phyloP scores from a whole-genome alignment of 2,888 invertebrate genomes.

The Heliconius erato region DNA sequence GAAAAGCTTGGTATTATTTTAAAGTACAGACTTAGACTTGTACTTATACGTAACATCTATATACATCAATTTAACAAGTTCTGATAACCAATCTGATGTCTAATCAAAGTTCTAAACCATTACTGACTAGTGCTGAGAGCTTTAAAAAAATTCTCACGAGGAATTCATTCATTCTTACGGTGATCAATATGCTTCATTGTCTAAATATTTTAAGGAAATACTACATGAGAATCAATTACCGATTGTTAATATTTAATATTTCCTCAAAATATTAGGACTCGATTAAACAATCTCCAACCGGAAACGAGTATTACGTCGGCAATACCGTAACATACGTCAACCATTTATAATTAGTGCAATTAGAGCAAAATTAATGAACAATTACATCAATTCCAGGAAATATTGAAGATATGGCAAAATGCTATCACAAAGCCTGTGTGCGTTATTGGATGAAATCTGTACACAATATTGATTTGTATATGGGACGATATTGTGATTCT shows the following conservation, averaged over 20 bases:
- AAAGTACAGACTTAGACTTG: too few relatives aligned
- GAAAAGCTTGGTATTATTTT: too few relatives aligned
- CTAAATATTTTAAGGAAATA: background rate
- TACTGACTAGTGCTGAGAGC: background rate
- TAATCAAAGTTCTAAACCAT: too few relatives aligned
- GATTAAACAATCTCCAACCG: background rate
- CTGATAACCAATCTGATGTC: too few relatives aligned
- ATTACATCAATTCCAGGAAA: slow-evolving; percentile 27
- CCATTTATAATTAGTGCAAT: background rate
- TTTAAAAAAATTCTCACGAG: background rate
- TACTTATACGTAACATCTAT: too few relatives aligned
- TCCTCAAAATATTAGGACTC: background rate
- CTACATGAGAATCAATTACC: background rate
- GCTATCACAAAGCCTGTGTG: slow-evolving; percentile 53
- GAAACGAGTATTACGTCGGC: background rate
- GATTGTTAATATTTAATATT: background rate
- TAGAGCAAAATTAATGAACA: background rate
- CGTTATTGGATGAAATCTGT: slow-evolving; percentile 49
- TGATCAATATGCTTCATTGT: background rate
- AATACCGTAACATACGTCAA: slow-evolving; percentile 2
- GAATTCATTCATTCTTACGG: background rate
- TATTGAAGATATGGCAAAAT: slow-evolving; percentile 49
- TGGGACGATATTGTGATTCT: slow-evolving; percentile 44
- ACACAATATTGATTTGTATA: slow-evolving; percentile 38
- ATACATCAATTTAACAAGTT: too few relatives aligned